Evolutionary conservation across 2,113 vertebrate species (phyloP).

Genomic region (Halcyon malimbica): DNA sequence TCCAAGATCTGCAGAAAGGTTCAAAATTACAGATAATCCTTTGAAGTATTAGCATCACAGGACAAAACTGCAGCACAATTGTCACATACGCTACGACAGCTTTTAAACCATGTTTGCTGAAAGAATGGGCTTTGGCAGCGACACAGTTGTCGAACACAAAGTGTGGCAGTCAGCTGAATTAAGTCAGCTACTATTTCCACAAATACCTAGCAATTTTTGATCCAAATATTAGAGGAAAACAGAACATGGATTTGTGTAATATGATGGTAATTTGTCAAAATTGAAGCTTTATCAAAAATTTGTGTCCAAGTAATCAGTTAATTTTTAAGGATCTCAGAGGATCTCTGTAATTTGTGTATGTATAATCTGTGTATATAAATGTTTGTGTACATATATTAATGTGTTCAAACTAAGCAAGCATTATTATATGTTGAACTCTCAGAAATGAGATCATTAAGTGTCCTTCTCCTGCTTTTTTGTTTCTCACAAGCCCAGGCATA

Average conservation of each 20-base stretch:
- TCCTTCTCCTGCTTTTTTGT: neutral
- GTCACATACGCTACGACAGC: neutral
- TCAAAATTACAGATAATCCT: neutral
- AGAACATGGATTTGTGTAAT: neutral
- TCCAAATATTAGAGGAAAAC: neutral
- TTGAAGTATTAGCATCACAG: neutral
- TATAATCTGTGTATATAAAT: neutral
- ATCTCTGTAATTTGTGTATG: neutral
- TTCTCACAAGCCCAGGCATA: neutral
- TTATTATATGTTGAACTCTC: neutral
- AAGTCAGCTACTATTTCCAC: neutral
- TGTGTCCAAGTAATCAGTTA: neutral
- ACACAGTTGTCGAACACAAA: rapidly evolving
- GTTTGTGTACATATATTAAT: neutral
- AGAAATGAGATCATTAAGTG: neutral
- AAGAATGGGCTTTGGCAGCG: neutral
- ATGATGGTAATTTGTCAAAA: neutral
- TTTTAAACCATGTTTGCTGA: neutral
- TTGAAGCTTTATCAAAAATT: neutral
- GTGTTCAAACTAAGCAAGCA: neutral
- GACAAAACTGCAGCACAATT: neutral
- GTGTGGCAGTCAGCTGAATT: neutral
- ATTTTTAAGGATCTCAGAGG: neutral
- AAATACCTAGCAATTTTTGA: neutral
- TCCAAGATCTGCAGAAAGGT: neutral